Base-by-base conservation (phyloP, 2,113 vertebrate species). In the Suncus etruscus region DNA sequence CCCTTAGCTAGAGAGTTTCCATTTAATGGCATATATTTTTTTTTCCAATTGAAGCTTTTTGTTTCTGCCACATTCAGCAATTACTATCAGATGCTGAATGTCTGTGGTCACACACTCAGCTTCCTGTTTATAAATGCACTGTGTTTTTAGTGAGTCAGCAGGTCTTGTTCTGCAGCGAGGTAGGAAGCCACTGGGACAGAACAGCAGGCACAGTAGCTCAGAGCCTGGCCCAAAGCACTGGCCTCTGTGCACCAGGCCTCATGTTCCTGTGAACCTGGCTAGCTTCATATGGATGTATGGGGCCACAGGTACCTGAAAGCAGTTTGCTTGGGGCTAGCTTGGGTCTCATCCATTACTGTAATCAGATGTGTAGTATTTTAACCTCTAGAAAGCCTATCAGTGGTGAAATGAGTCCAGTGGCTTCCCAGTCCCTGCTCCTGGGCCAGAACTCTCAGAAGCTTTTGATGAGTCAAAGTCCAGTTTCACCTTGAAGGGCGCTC, bases 51-150 rank as follows among this genome's bases (percentile, higher is more conserved):
- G 79, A 96, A 68, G 45, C 89, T 24, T 29, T 92, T 89, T 93
- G 90, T 69, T 76, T 68, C 75, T 31, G 75, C 89, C 86, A 93
- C 87, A 86, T 76, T 96, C 96, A 96, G 95, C 96, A 95, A n/a
- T 95, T 93, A 73, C 48, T 92, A 63, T 95, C 93, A 94, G 83
- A 95, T 82, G 89, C 70, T 83, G 54, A 92, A 84, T 80, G 83
- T 93, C 96, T 96, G 95, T 3, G 32, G 90, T 95, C 94, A 92
- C 93, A 93, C 89, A 96, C 93, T 93, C 94, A 89, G 95, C 95
- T 95, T 97, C 96, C 95, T 94, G 89, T 95, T 97, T 96, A 93
- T 89, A 89, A 87, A 94, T 0, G 39, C 5, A 0, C 75, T 66
- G 86, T 87, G 76, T 95, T 97, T 94, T 92, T 93, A 84, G 88